phyloP scores from a whole-genome alignment of 92 coral and sea anemone genomes.

The Hydrozoanthus gracilis region DNA sequence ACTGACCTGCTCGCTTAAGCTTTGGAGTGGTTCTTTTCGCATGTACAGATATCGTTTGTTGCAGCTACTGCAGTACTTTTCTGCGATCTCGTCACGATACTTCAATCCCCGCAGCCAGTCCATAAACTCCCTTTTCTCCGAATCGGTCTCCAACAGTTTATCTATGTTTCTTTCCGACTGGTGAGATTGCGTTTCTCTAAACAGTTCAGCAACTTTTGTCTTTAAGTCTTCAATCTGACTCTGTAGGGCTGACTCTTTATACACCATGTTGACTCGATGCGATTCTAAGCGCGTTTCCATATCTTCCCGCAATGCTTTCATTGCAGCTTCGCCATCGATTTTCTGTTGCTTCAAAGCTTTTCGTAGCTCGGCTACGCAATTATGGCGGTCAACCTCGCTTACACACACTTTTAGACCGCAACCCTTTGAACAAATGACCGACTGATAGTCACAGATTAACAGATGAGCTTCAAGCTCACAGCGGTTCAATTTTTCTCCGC shows the following conservation, averaged over 20 bases:
- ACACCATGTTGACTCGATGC: constrained; percentile 90
- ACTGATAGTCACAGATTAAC: constrained; percentile 71
- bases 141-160: constrained; percentile 62
- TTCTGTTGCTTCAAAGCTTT: constrained; percentile 73
- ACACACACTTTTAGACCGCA: constrained; percentile 84
- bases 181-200: constrained; percentile 69
- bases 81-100: constrained; percentile 87
- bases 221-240: constrained; percentile 87
- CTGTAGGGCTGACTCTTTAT: constrained; percentile 83
- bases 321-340: constrained; percentile 37
- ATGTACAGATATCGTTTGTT: constrained; percentile 84
- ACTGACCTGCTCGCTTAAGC: constrained; percentile 79
- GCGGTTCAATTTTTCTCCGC: constrained; percentile 72
- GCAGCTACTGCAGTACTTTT: constrained; percentile 80
- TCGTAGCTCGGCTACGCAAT: constrained; percentile 81
- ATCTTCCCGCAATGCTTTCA: constrained; percentile 68
- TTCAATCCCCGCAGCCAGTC: constrained; percentile 87
- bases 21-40: constrained; percentile 81
- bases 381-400: constrained; percentile 76
- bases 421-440: constrained; percentile 78
- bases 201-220: constrained; percentile 66
- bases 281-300: constrained; percentile 81
- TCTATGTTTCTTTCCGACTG: constrained; percentile 66
- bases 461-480: constrained; percentile 80
- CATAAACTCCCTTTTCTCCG: constrained; percentile 69